These are phyloP conservation scores for Mesembrinibis cayennensis DNA, from an alignment of 2,113 vertebrate species.

Conservation along the genomic window DNA sequence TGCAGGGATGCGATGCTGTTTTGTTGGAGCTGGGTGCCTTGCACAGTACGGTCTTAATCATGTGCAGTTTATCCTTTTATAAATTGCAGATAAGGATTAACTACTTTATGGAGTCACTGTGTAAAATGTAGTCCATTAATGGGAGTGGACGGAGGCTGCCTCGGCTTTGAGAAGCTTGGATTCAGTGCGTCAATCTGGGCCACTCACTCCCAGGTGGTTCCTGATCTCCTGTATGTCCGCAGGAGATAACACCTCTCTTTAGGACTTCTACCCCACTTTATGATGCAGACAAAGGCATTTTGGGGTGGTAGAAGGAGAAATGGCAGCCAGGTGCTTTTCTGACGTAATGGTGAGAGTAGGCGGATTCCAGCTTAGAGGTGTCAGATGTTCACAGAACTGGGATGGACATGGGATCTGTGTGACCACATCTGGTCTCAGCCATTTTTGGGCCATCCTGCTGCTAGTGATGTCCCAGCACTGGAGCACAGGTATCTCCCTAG, in stretches of 20 bases:
- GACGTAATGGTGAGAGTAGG: not conserved
- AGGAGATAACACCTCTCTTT: not conserved
- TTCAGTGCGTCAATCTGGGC: not conserved
- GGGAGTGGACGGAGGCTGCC: not conserved
- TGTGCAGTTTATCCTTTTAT: not conserved
- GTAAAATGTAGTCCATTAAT: not conserved
- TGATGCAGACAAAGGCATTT: not conserved
- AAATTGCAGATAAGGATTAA: constrained; percentile 24
- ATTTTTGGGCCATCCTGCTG: not conserved
- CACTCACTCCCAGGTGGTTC: not conserved
- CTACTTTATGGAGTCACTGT: not conserved
- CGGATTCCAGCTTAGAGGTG: not conserved
- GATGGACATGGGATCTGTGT: not conserved
- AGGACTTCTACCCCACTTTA: not conserved
- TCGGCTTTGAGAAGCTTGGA: not conserved
- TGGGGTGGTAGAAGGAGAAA: not conserved
- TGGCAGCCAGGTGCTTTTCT: not conserved
- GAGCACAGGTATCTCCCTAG: accelerated
- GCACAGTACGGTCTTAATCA: not conserved
- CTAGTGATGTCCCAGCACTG: not conserved
- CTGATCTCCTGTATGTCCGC: not conserved
- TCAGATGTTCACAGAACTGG: not conserved
- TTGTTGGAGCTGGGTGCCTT: not conserved
- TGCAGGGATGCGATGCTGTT: not conserved
- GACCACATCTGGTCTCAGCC: not conserved